Percentiles rank a stretch among this genome's conserved stretches.
phyloP scores from a whole-genome alignment of 2,797 vertebrate species.

The Lophotriccus pileatus region DNA sequence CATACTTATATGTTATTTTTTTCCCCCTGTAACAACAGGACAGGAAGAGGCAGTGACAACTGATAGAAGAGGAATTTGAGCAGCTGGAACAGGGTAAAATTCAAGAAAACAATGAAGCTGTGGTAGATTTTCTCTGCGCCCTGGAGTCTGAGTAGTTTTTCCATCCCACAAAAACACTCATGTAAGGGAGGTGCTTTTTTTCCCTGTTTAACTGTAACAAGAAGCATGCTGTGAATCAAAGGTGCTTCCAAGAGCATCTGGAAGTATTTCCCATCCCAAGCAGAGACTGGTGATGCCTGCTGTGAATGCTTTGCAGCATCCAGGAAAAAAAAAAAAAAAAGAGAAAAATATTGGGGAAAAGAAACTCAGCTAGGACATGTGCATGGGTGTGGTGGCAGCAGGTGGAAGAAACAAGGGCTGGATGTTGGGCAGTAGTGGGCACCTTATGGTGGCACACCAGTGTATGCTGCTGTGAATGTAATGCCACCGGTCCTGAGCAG shows the following conservation, averaged over 20 bases:
- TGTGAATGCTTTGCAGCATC: not conserved
- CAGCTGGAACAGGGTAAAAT: slow-evolving; percentile 17
- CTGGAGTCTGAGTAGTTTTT: not conserved
- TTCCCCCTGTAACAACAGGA: not conserved
- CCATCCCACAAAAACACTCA: slow-evolving; percentile 1
- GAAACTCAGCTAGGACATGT: not conserved
- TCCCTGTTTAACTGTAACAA: not conserved
- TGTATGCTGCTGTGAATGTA: not conserved
- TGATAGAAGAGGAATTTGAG: not conserved
- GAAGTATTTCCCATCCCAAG: slow-evolving; percentile 16
- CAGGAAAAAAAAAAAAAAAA: not conserved
- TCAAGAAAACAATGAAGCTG: not conserved
- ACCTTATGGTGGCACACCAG: fast-evolving
- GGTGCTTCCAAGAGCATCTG: slow-evolving; percentile 51
- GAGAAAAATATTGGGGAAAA: not conserved
- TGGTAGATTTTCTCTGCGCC: not conserved
- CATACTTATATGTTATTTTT: not conserved
- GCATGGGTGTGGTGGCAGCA: not conserved
- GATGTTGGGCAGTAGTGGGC: not conserved
- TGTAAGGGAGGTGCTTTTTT: slow-evolving; percentile 18
- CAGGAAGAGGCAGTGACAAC: not conserved
- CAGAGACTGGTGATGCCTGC: not conserved
- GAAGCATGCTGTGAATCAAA: slow-evolving; percentile 11
- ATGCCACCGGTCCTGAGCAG: not conserved
- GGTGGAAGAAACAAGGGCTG: not conserved